Percentiles rank a stretch among this genome's conserved stretches.
phyloP scores from a whole-genome alignment of 1,140 invertebrate genomes.

The Panagrolaimus sp. region DNA sequence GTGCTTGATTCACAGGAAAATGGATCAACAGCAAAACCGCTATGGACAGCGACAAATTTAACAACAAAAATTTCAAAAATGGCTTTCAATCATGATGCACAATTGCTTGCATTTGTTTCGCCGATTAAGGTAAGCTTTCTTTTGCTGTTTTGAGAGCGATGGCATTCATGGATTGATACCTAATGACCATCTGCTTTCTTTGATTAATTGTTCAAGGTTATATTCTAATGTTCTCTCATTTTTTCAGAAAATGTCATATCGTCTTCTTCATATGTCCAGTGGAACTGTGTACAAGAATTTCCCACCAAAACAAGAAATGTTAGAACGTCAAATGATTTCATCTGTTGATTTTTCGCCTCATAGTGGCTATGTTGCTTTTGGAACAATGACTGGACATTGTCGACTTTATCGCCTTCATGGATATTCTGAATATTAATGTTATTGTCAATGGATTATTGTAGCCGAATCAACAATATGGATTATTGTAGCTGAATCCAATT shows the following conservation, averaged over 20 bases:
- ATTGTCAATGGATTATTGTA: too few relatives aligned
- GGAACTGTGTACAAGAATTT: slow-evolving; percentile 45
- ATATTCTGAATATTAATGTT: slow-evolving; percentile 29
- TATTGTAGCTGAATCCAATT: too few relatives aligned
- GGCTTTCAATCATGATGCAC: slow-evolving; percentile 29
- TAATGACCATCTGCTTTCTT: neutral
- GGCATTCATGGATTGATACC: neutral
- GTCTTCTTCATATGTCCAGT: slow-evolving; percentile 25
- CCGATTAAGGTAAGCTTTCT: slow-evolving; percentile 29
- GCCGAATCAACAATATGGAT: too few relatives aligned
- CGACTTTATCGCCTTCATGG: slow-evolving; percentile 34
- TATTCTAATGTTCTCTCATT: neutral
- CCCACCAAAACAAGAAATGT: slow-evolving; percentile 36
- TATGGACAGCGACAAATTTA: slow-evolving; percentile 35
- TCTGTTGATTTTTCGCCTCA: slow-evolving; percentile 32
- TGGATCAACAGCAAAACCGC: slow-evolving; percentile 12
- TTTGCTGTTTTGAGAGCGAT: neutral
- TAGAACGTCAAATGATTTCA: slow-evolving; percentile 21
- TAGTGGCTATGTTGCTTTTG: slow-evolving; percentile 31
- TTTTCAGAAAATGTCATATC: slow-evolving; percentile 37
- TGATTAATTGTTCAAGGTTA: neutral
- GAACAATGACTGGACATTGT: slow-evolving; percentile 20
- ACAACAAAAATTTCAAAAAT: slow-evolving; percentile 36
- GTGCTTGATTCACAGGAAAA: slow-evolving; percentile 15
- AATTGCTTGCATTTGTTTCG: slow-evolving; percentile 42